phyloP scores from a whole-genome alignment of 1,140 invertebrate genomes.

The Bombus turneri region DNA sequence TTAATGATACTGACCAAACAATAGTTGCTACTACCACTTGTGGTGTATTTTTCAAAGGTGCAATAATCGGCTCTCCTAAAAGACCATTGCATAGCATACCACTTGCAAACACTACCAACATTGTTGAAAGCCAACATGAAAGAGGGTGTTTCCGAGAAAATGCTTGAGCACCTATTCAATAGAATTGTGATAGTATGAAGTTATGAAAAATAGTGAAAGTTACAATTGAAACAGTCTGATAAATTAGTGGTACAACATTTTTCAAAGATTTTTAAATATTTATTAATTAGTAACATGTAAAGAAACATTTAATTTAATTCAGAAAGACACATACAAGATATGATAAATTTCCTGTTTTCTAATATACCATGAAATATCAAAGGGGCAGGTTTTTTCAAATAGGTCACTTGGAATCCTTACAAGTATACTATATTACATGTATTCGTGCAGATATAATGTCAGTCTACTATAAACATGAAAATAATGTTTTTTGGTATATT shows the following conservation, averaged over 20 bases:
- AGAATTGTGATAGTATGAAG: not conserved
- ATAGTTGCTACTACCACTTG: slow-evolving; percentile 94
- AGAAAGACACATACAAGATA: not conserved
- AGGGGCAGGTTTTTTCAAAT: slow-evolving; percentile 44
- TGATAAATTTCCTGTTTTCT: slow-evolving; percentile 1
- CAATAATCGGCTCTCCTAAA: slow-evolving; percentile 96
- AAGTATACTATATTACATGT: slow-evolving; percentile 29
- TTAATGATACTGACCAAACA: slow-evolving; percentile 89
- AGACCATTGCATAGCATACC: slow-evolving; percentile 97
- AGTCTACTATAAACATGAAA: slow-evolving; percentile 18
- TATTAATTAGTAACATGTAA: not conserved
- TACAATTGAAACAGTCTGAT: not conserved
- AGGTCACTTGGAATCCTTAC: slow-evolving; percentile 67
- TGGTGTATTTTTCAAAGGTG: slow-evolving; percentile 96
- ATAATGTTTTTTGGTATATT: not conserved
- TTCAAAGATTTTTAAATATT: not conserved
- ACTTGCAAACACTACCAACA: slow-evolving; percentile 99
- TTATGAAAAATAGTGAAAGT: not conserved
- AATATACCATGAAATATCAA: slow-evolving; percentile 36
- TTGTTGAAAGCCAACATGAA: slow-evolving; percentile 98
- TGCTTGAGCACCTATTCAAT: slow-evolving; percentile 89
- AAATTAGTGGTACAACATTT: not conserved
- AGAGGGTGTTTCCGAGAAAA: slow-evolving; percentile 99
- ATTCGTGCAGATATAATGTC: not conserved
- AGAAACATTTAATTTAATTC: not conserved